Conservation (phyloP, 2,888 invertebrate genomes). For the Eupithecia insigniata region DNA sequence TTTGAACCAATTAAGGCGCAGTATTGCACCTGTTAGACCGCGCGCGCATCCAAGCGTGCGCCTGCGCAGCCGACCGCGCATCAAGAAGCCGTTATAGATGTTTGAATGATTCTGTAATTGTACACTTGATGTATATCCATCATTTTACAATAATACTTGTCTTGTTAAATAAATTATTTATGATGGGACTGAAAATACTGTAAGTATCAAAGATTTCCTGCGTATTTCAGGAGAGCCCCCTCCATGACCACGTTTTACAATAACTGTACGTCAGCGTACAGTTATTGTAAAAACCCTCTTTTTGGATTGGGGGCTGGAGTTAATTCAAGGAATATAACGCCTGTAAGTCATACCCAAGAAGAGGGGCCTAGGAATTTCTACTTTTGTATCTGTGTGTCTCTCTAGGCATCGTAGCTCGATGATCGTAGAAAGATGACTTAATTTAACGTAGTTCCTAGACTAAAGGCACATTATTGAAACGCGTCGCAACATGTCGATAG, state of each 20-base stretch:
- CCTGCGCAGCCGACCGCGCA: constrained; percentile 55
- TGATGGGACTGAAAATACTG: background rate
- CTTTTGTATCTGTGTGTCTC: too few species aligned
- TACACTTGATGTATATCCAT: constrained; percentile 13
- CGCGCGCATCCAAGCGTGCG: constrained; percentile 61
- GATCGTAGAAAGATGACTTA: too few species aligned
- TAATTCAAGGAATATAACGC: too few species aligned
- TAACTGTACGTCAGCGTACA: background rate
- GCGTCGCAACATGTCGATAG: too few species aligned
- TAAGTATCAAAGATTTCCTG: background rate
- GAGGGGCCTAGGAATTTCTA: too few species aligned
- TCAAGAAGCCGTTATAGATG: constrained; percentile 51
- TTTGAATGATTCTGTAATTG: constrained; percentile 31
- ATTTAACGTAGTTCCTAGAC: too few species aligned
- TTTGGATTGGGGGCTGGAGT: too few species aligned
- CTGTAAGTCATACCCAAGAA: too few species aligned
- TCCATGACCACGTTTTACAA: background rate
- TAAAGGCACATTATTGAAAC: too few species aligned
- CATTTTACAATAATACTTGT: background rate
- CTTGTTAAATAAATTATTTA: background rate
- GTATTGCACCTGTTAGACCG: constrained; percentile 70
- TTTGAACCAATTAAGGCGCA: constrained; percentile 42
- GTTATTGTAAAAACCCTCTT: too few species aligned
- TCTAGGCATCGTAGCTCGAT: too few species aligned
- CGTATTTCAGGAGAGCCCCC: background rate